Evolutionary conservation across 1,140 invertebrate genomes (phyloP).

Genomic region (Cherax quadricarinatus): DNA sequence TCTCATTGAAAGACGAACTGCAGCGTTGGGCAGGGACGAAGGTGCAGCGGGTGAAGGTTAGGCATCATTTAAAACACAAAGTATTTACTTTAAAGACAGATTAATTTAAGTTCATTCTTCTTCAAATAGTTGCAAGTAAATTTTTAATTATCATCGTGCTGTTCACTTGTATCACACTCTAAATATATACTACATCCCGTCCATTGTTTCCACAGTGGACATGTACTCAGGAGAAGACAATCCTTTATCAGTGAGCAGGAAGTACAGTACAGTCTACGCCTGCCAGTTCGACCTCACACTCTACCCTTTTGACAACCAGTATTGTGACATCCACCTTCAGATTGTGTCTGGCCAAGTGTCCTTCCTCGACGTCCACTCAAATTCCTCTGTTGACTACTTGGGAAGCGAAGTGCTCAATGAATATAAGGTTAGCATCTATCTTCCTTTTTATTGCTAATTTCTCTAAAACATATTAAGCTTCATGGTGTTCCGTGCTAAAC

Average conservation of each 20-base stretch:
- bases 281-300: slow-evolving; percentile 71
- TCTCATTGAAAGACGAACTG: slow-evolving; percentile 14
- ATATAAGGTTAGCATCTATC: slow-evolving; percentile 26
- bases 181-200: not conserved
- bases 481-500: too few species aligned
- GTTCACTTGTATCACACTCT: not conserved
- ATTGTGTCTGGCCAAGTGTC: slow-evolving; percentile 63
- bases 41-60: slow-evolving; percentile 54
- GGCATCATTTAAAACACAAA: not conserved
- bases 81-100: too few species aligned
- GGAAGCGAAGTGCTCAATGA: slow-evolving; percentile 46
- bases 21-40: slow-evolving; percentile 36
- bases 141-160: too few species aligned
- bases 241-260: slow-evolving; percentile 62
- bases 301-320: slow-evolving; percentile 70
- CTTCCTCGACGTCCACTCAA: slow-evolving; percentile 44
- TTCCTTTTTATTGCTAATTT: too few species aligned
- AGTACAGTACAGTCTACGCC: slow-evolving; percentile 70
- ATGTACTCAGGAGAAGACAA: slow-evolving; percentile 67
- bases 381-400: slow-evolving; percentile 44
- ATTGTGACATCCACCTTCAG: slow-evolving; percentile 70
- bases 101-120: too few species aligned
- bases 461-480: too few species aligned
- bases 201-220: slow-evolving; percentile 29
- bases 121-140: too few species aligned